Base-by-base conservation (phyloP, 2,113 vertebrate species). In the Leiothrix lutea region DNA sequence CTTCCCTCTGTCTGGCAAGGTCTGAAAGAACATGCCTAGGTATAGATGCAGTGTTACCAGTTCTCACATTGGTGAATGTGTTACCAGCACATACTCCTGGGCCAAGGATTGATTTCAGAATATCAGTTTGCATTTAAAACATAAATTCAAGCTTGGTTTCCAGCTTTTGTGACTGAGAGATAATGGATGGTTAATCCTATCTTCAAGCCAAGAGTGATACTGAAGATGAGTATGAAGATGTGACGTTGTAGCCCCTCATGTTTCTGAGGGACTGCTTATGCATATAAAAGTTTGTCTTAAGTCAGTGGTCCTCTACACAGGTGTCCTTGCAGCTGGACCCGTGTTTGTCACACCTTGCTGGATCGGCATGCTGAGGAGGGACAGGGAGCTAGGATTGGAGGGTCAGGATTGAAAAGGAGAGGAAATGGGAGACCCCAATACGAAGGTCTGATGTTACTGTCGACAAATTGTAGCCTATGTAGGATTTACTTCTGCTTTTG, bases 31-130 rank as follows among this genome's bases (percentile, higher is more conserved):
- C 70, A 38, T 26, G 62, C 62, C 50, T 93, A 70, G 85, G 66
- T 91, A 80, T 29, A 73, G 69, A 62, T 40, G 56, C 71, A 64
- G 60, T 5, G 67, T 73, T 93, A 54, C 75, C 56, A 70, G 36
- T 86, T 92, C 92, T 80, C 74, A 82, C n/a, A 3, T 56, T 70
- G 67, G 72, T 93, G 86, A 82, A 91, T 95, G 79, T 91, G 93
- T 77, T 93, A 94, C 54, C 62, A 83, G 86, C 82, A 90, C 54
- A 31, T 73, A 42, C 14, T 73, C 35, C 45, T 6, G 5, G 47
- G 89, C 78, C 84, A 80, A 50, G 56, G 85, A 77, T 40, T 44
- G n/a, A 62, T 51, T 80, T 70, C 64, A 74, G 71, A 56, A 10
- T 85, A 82, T 44, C 50, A 78, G 40, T 47, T 80, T 80, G 60